phyloP scores from a whole-genome alignment of 2,113 vertebrate genomes.

The Rhinoptilus africanus region DNA sequence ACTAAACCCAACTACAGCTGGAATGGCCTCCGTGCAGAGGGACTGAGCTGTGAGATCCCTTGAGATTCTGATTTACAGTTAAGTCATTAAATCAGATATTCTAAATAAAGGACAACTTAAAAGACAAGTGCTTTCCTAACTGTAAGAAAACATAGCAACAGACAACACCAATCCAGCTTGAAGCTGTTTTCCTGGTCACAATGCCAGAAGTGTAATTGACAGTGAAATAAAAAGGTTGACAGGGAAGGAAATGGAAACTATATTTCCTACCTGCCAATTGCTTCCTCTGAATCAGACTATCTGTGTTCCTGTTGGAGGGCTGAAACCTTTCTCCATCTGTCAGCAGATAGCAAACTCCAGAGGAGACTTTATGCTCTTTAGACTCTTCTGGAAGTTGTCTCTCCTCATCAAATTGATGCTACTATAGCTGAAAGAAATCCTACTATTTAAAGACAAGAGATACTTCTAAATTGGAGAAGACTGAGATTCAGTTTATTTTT shows the following conservation, averaged over 20 bases:
- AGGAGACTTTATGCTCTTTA: not conserved
- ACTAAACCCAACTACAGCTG: not conserved
- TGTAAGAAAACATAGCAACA: not conserved
- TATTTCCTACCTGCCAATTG: slow-evolving; percentile 46
- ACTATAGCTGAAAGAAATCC: slow-evolving; percentile 17
- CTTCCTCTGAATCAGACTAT: slow-evolving; percentile 32
- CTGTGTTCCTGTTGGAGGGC: not conserved
- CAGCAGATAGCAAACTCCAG: slow-evolving; percentile 3
- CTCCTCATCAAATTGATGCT: not conserved
- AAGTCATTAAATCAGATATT: not conserved
- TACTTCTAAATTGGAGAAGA: not conserved
- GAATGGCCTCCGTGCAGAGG: not conserved
- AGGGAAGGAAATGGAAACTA: not conserved
- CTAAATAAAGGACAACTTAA: not conserved
- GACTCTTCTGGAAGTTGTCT: not conserved
- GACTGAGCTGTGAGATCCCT: not conserved
- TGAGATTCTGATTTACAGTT: not conserved
- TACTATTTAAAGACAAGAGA: not conserved
- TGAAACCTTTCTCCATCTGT: slow-evolving; percentile 1
- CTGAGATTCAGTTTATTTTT: not conserved
- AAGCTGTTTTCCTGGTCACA: not conserved
- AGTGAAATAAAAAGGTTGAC: slow-evolving; percentile 15
- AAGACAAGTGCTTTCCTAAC: not conserved
- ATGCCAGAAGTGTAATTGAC: not conserved
- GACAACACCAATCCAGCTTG: not conserved